Base-by-base conservation (phyloP, 1,140 invertebrate genomes). In the Pseudomyrmex cubaensis region DNA sequence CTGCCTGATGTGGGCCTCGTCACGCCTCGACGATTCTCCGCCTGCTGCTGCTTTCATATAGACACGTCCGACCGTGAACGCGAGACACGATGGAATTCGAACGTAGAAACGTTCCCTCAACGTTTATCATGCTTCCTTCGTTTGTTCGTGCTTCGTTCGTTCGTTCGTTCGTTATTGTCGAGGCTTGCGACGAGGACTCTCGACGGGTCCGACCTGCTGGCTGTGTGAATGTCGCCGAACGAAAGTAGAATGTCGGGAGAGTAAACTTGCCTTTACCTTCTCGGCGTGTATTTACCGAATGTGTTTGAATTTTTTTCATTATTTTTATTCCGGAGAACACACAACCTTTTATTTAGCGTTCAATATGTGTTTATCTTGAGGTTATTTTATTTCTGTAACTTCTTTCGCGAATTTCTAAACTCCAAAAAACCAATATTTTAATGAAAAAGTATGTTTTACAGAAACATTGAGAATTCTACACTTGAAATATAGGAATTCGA, bases 41-140 rank as follows among this genome's bases (percentile, higher is more conserved):
- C 35, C 35, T 35, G 35, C 35, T 35, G 35, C 76, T 72, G 84
- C 87, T 84, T 88, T 88, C 85, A 84, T 89, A 74, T 66, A 73
- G 73, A 88, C 74, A 88, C 80, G 84, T 76, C 74, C 83, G 87
- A 88, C 87, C 87, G 87, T 88, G 87, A 89, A 89, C 59, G 61
- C 50, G 75, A 20, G 57, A 82, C 50, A 57, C 83, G 78, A 63
- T 85, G 86, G 78, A 89, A 89, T 89, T 89, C 83, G 70, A 85
- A 78, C 67, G 69, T 70, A 73, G 73, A 80, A 78, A 85, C 57
- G 35, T 69, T 73, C 5, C 74, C 54, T 12, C 66, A 25, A 8
- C 12, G 44, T 52, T 48, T 63, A 62, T 85, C 72, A 63, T 72
- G 57, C 74, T 35, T 44, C 57, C 22, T 17, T 44, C 63, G n/a